Base-by-base conservation (phyloP, 2,113 vertebrate genomes). In the Chlorodrepanis virens region DNA sequence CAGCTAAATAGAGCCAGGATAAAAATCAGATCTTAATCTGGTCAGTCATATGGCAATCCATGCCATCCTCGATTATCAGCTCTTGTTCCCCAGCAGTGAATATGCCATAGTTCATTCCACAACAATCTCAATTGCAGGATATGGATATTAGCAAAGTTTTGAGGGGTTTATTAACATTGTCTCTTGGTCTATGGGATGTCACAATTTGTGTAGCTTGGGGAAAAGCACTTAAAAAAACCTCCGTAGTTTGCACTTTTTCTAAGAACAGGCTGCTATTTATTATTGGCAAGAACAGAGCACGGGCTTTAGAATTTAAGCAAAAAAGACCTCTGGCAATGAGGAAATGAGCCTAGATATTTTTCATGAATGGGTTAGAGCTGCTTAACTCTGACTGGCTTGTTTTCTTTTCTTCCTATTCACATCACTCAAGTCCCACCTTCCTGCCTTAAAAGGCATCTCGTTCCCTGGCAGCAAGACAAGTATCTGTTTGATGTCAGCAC, bases 401-500 rank as follows among this genome's bases (percentile, higher is more conserved):
- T 96, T 97, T 97, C 96, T 96, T 97, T 97, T 97, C 96, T 97
- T 97, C 94, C 95, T 96, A 97, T 97, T 97, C 97, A 97, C 96
- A 97, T 96, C 93, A 96, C 94, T 97, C 90, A 97, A 95, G 96
- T 97, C 97, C 97, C 97, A 97, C 97, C 97, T 97, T 97, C 95
- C 94, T 97, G 96, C 96, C 95, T 97, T 97, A 97, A 92, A 97
- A 97, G 97, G 96, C 96, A 96, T 95, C 94, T 94, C 77, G 97
- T 97, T 97, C 96, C 97, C 96, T 97, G 97, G 97, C 97, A 97
- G 96, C 96, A 91, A 70, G 94, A 97, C 95, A 97, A 97, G 95
- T 97, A 97, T 97, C 97, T 97, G 97, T 97, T 97, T 97, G 97
- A 97, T 97, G 97, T 97, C 95, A 97, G 96, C 94, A 97, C 96